phyloP scores from a whole-genome alignment of 2,797 vertebrate genomes.

The Cossypha dichroa region DNA sequence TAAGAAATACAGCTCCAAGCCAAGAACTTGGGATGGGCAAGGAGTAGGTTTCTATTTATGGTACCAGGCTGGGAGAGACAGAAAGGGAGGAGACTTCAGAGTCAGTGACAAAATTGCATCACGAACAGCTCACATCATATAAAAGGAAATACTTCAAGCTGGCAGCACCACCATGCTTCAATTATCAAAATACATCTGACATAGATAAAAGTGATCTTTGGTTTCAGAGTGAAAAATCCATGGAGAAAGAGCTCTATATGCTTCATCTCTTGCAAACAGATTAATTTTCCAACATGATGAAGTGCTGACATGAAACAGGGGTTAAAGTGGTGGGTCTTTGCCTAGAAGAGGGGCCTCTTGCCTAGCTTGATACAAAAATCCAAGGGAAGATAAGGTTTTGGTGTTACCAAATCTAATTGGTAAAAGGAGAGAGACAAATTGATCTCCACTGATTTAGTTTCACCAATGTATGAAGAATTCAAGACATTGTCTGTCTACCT shows the following conservation, averaged over 20 bases:
- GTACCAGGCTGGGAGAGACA: background rate
- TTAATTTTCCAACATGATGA: background rate
- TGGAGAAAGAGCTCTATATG: background rate
- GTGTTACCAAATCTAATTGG: background rate
- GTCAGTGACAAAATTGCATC: constrained; percentile 4
- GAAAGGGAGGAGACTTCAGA: constrained; percentile 4
- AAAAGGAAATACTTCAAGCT: background rate
- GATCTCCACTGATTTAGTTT: background rate
- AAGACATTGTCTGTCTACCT: background rate
- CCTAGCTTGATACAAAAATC: background rate
- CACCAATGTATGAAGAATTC: background rate
- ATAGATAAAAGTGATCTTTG: background rate
- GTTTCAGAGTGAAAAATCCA: background rate
- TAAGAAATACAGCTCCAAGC: constrained; percentile 38
- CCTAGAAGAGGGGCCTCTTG: background rate
- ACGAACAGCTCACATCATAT: background rate
- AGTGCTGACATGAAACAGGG: background rate
- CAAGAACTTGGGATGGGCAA: constrained; percentile 17
- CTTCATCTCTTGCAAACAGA: background rate
- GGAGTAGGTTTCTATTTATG: constrained; percentile 47
- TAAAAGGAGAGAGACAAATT: background rate
- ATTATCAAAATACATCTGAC: background rate
- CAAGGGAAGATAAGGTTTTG: background rate
- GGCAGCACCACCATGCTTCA: background rate
- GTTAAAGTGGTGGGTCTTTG: background rate